Evolutionary conservation across 2,888 invertebrate genomes (phyloP).

Genomic region (Calliphora vomitoria): DNA sequence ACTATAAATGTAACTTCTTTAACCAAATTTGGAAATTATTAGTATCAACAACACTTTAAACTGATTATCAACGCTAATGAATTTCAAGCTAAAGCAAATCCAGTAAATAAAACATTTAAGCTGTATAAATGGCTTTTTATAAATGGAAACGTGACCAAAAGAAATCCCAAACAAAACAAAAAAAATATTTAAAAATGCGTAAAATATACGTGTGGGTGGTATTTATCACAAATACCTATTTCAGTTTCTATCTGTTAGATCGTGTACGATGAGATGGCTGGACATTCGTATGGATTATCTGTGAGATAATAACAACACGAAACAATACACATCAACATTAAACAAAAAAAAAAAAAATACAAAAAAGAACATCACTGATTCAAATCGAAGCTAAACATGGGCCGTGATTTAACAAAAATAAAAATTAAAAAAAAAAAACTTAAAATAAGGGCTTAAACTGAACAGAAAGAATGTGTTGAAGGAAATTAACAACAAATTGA

Average conservation of each 20-base stretch:
- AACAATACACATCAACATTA: no score
- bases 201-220: constrained; percentile 58
- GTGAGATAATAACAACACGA: neutral
- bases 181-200: constrained; percentile 49
- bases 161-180: neutral
- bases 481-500: constrained; percentile 68
- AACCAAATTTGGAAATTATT: constrained; percentile 59
- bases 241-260: neutral
- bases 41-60: constrained; percentile 65
- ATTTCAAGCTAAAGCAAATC: constrained; percentile 41
- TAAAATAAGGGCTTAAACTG: neutral
- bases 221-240: constrained; percentile 52
- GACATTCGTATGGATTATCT: neutral
- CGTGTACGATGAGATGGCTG: neutral
- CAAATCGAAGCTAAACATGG: constrained; percentile 5
- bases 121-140: constrained; percentile 36
- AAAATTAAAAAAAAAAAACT: neutral
- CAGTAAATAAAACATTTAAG: constrained; percentile 46
- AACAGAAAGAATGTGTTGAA: constrained; percentile 55
- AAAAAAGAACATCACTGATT: neutral
- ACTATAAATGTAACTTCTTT: constrained; percentile 4
- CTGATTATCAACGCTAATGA: constrained; percentile 67
- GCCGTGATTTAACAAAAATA: constrained; percentile 24
- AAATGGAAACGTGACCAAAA: constrained; percentile 52
- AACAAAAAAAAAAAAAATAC: no score